A percentile compares a stretch with the other conserved stretches of the same genome.
Evolutionary conservation across 2,888 invertebrate genomes (phyloP).

Genomic region (Elgonia sp.): DNA sequence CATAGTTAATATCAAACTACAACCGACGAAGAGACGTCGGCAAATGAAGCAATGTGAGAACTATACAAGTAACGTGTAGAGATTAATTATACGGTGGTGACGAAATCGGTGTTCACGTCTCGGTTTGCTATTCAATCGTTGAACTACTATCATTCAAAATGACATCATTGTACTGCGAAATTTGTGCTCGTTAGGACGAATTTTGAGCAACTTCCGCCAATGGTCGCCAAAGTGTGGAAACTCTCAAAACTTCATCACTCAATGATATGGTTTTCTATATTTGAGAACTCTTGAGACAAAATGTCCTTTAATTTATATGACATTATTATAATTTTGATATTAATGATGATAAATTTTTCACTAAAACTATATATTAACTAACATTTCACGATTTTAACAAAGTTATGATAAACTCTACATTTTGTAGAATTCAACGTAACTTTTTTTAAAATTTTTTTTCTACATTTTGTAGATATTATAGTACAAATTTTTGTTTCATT

Average conservation of each 20-base stretch:
- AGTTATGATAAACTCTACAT: not conserved
- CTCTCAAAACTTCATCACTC: constrained; percentile 29
- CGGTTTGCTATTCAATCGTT: constrained; percentile 54
- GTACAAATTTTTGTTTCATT: constrained; percentile 31
- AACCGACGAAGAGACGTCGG: constrained; percentile 25
- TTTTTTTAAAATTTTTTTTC: no score
- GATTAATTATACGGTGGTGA: constrained; percentile 52
- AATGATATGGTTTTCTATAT: constrained; percentile 53
- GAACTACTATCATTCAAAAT: constrained; percentile 63
- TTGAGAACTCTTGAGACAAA: constrained; percentile 39
- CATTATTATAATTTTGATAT: not conserved
- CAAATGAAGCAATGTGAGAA: constrained; percentile 49
- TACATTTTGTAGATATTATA: no score
- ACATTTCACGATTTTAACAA: not conserved
- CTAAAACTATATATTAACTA: not conserved
- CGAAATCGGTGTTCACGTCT: constrained; percentile 39
- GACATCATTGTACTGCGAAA: constrained; percentile 51
- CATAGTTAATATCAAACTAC: constrained; percentile 32
- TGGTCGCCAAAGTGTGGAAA: constrained; percentile 50
- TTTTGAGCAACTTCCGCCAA: constrained; percentile 69
- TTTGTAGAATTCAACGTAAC: no score
- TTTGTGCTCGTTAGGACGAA: constrained; percentile 70
- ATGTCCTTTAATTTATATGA: constrained; percentile 56
- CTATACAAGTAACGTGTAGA: constrained; percentile 44
- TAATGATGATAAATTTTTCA: constrained; percentile 7